Base-by-base conservation (phyloP, 2,888 invertebrate species). In the Drosophila demipolita region DNA sequence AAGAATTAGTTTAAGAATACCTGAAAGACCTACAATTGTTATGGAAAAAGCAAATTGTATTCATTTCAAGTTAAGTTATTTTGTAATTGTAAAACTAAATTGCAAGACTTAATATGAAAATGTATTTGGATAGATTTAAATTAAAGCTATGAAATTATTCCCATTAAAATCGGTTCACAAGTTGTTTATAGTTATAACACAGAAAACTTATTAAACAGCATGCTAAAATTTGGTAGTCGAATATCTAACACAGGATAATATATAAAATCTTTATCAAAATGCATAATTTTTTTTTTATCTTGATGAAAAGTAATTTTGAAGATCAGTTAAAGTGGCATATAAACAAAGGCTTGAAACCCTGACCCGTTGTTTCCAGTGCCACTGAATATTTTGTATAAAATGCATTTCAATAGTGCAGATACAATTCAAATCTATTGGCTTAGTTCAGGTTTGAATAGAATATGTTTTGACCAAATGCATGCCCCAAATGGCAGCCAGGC, bases 401-500 rank as follows among this genome's bases (percentile, higher is more conserved):
- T 29, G 40, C 48, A 73, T 66, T 77, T 77, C 55, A 63, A 77
- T 73, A 57, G 60, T 40, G 23, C 36, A 63, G 40, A 63, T 49
- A 6, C 48, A 36, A 26, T 9, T 40, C n/a, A 66, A 70, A 40
- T 61, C 58, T 61, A 50, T 40, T 69, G 64, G 66, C 64, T 71
- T 71, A 58, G 60, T 64, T 63, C 36, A 74, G 52, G 66, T 61
- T 53, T 63, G 12, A 40, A 52, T 59, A 66, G 65, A 55, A 67
- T 77, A 49, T 63, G 53, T 66, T 67, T 67, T 75, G 74, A 60
- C 35, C 52, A 57, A 62, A 50, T 73, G 68, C 60, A 50, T 50
- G 58, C 42, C 63, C 60, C 58, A 63, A 71, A 75, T 66, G 53
- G 52, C 35, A 59, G 61, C 35, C 58, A 69, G 55, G 53, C 45